phyloP scores from a whole-genome alignment of 2,113 vertebrate species.

The Takifugu bimaculatus region DNA sequence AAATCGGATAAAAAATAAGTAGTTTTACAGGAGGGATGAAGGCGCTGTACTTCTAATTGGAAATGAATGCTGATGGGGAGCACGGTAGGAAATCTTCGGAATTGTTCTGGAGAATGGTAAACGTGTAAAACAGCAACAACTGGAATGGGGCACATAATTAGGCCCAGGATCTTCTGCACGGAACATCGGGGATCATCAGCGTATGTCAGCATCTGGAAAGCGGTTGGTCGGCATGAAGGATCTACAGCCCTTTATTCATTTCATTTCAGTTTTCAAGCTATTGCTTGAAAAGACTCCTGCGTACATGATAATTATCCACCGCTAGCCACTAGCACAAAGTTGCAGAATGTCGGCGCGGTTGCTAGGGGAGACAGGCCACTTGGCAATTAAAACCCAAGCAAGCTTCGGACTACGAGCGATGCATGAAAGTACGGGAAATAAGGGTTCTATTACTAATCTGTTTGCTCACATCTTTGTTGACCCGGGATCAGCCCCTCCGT shows the following conservation, averaged over 20 bases:
- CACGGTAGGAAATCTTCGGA: conserved; percentile 44
- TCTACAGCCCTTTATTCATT: conserved; percentile 28
- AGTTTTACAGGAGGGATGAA: conserved; percentile 55
- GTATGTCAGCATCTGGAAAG: conserved; percentile 30
- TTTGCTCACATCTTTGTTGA: conserved; percentile 33
- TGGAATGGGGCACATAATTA: conserved; percentile 50
- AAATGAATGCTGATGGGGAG: conserved; percentile 51
- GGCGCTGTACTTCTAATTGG: conserved; percentile 53
- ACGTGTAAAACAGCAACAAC: conserved; percentile 13
- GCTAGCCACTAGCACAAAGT: conserved; percentile 10
- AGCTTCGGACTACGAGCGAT: conserved; percentile 48
- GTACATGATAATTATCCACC: conserved; percentile 15
- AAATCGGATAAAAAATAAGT: conserved; percentile 56
- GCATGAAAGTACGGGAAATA: conserved; percentile 61
- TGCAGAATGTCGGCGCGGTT: conserved; percentile 19
- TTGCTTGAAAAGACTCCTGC: conserved; percentile 13
- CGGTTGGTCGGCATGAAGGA: conserved; percentile 2
- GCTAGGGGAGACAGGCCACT: conserved; percentile 39
- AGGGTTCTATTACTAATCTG: conserved; percentile 57
- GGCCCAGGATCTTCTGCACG: no score
- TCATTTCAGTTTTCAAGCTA: background rate
- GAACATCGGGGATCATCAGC: conserved; percentile 13
- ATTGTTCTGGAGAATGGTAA: conserved; percentile 18
- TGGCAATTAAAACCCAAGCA: conserved; percentile 63
- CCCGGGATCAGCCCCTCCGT: conserved; percentile 47